Percentiles rank a stretch among this genome's conserved stretches.
Conservation (phyloP, 2,113 vertebrate genomes). For the Orthonyx spaldingii region DNA sequence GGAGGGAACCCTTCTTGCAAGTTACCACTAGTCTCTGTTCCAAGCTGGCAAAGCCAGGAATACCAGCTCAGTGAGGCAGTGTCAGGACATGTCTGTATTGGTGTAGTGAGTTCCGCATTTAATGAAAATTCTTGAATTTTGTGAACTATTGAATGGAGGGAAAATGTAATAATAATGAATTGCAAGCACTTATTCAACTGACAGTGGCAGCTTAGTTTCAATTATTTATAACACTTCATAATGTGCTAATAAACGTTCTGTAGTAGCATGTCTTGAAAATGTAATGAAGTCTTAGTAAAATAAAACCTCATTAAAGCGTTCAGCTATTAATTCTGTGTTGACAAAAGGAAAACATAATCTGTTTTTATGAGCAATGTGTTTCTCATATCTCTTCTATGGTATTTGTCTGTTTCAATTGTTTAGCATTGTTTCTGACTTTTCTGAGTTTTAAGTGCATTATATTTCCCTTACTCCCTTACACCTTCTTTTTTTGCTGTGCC, state of each 20-base stretch:
- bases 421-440: background rate
- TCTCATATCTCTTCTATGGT: background rate
- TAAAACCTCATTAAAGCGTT: slow-evolving; percentile 8
- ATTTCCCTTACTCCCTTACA: background rate
- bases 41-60: background rate
- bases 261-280: slow-evolving; percentile 10
- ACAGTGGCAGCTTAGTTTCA: background rate
- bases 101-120: background rate
- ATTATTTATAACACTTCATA: slow-evolving; percentile 48
- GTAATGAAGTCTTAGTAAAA: slow-evolving; percentile 27
- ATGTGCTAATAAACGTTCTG: slow-evolving; percentile 42
- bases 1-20: background rate
- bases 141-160: background rate
- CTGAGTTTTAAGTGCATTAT: background rate
- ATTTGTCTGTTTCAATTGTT: background rate
- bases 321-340: background rate
- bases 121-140: background rate
- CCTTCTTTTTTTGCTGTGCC: background rate
- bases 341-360: background rate
- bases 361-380: background rate
- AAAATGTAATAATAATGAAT: background rate
- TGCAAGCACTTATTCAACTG: background rate
- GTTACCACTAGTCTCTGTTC: background rate
- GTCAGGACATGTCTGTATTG: fast-evolving
- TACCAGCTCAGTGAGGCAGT: background rate